Conservation (phyloP, 2,888 invertebrate genomes). For the Apodemia zela region DNA sequence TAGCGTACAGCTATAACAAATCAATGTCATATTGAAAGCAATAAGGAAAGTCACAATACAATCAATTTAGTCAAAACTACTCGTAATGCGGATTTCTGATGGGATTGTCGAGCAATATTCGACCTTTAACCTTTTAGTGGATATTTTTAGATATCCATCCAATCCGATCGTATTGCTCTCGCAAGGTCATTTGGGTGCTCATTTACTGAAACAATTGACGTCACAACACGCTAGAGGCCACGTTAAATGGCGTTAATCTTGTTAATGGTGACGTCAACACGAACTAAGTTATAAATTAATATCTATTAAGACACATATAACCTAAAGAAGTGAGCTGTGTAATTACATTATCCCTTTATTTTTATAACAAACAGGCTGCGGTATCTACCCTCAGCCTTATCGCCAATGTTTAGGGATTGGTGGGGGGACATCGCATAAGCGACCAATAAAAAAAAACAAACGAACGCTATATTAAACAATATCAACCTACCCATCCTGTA, state of each 20-base stretch:
- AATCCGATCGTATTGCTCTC: slow-evolving; percentile 42
- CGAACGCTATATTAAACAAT: too few relatives aligned
- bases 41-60: too few relatives aligned
- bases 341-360: not conserved
- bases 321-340: not conserved
- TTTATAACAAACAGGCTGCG: too few relatives aligned
- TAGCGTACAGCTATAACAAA: too few relatives aligned
- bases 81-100: not conserved
- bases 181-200: slow-evolving; percentile 59
- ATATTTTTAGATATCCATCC: slow-evolving; percentile 62
- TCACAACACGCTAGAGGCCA: slow-evolving; percentile 61
- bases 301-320: not conserved
- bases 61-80: too few relatives aligned
- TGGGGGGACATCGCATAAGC: too few relatives aligned
- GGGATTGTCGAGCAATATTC: slow-evolving; percentile 28
- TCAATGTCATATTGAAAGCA: too few relatives aligned
- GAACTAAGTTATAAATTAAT: not conserved
- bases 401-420: too few relatives aligned
- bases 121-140: slow-evolving; percentile 64
- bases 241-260: slow-evolving; percentile 59
- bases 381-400: too few relatives aligned
- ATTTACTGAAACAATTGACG: slow-evolving; percentile 77
- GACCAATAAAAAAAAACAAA: too few relatives aligned
- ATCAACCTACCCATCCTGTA: too few relatives aligned
- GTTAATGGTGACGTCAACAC: slow-evolving; percentile 32